These are phyloP conservation scores for Dusona sp. DNA, from an alignment of 2,888 invertebrate species.

Conservation along the genomic window DNA sequence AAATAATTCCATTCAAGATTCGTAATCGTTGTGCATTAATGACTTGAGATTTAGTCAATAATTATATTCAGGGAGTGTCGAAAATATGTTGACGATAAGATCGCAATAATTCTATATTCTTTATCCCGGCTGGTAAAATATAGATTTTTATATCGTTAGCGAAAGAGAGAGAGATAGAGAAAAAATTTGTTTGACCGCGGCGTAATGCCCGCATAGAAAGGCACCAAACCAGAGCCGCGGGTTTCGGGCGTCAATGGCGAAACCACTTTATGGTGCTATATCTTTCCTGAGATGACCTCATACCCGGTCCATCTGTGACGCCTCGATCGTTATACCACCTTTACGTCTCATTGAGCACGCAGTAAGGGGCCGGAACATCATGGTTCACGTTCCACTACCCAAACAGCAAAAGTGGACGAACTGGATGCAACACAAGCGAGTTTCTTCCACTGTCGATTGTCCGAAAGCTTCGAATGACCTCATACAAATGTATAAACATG, in stretches of 20 bases:
- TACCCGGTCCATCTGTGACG: conserved; percentile 61
- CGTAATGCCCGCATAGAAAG: conserved; percentile 22
- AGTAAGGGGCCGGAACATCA: background rate
- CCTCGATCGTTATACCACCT: conserved; percentile 65
- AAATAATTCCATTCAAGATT: background rate
- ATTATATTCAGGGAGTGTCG: conserved; percentile 22
- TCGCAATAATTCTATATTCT: background rate
- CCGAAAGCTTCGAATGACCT: conserved; percentile 44
- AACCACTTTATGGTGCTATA: conserved; percentile 52
- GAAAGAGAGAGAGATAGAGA: background rate
- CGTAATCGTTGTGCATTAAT: background rate
- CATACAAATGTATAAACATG: background rate
- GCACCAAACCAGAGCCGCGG: conserved; percentile 21
- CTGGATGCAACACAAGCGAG: conserved; percentile 44
- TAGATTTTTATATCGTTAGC: conserved; percentile 5
- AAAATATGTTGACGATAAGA: background rate
- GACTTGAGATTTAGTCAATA: background rate
- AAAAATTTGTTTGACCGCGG: conserved; percentile 43
- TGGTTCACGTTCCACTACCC: conserved; percentile 31
- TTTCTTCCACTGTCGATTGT: conserved; percentile 25
- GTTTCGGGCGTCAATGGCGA: conserved; percentile 37
- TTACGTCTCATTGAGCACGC: conserved; percentile 60
- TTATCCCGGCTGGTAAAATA: background rate
- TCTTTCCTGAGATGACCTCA: conserved; percentile 64
- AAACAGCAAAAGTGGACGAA: conserved; percentile 58